A percentile compares a stretch with the other conserved stretches of the same genome.
phyloP scores from a whole-genome alignment of 2,113 vertebrate species.

The cattle (Bos taurus) region ARS-UCD2.0 NC_037332.1:14568001-14568500 shows the following conservation, averaged over 20 bases:
- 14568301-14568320: neutral
- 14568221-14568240: neutral
- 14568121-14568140: neutral
- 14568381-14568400: fast-evolving
- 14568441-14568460: neutral
- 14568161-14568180: neutral
- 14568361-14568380: neutral
- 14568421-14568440: neutral
- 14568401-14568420: neutral
- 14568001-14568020: neutral
- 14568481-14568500: neutral
- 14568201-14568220: neutral
- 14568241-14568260: neutral
- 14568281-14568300: neutral
- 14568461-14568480: neutral
- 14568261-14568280: neutral
- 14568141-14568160: neutral
- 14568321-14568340: neutral
- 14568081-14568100: neutral
- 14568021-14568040: neutral
- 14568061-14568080: neutral
- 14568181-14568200: neutral
- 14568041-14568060: neutral
- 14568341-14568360: neutral
- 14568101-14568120: neutral